A percentile compares a stretch with the other conserved stretches of the same genome.
These are phyloP conservation scores for Urosaurus nigricauda DNA, from an alignment of 2,797 vertebrate species.

Conservation along the genomic window DNA sequence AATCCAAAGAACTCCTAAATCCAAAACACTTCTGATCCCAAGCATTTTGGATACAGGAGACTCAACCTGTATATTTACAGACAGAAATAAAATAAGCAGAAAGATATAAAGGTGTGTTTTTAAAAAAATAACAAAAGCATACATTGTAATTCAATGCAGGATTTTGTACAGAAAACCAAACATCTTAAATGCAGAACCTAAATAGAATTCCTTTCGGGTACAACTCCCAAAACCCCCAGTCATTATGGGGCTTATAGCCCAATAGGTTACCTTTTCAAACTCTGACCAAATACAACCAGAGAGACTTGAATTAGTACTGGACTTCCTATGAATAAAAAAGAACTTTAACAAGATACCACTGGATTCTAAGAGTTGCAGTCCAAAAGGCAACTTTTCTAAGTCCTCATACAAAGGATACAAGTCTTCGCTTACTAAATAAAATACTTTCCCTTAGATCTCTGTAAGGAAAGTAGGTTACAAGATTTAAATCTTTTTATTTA, in stretches of 20 bases:
- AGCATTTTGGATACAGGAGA: too few relatives aligned
- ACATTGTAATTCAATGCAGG: not conserved
- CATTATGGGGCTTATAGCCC: not conserved
- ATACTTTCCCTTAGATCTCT: not conserved
- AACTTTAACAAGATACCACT: too few relatives aligned
- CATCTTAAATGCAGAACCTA: not conserved
- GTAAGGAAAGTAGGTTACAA: not conserved
- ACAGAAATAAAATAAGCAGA: too few relatives aligned
- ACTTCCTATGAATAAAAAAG: not conserved
- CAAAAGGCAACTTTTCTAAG: too few relatives aligned
- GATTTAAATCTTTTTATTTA: not conserved
- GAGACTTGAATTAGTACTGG: not conserved
- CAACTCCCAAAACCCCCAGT: not conserved
- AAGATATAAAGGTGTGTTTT: not conserved
- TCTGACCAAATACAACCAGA: not conserved
- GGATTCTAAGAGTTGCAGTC: too few relatives aligned
- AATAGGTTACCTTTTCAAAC: not conserved
- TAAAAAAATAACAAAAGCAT: not conserved
- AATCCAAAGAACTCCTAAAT: too few relatives aligned
- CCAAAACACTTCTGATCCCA: too few relatives aligned
- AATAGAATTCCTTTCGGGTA: not conserved
- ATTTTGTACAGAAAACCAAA: not conserved
- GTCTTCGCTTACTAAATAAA: not conserved
- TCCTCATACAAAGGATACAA: not conserved
- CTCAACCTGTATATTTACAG: too few relatives aligned